These are phyloP conservation scores for Agrypnia vestita DNA, from an alignment of 1,140 invertebrate species.

Conservation along the genomic window DNA sequence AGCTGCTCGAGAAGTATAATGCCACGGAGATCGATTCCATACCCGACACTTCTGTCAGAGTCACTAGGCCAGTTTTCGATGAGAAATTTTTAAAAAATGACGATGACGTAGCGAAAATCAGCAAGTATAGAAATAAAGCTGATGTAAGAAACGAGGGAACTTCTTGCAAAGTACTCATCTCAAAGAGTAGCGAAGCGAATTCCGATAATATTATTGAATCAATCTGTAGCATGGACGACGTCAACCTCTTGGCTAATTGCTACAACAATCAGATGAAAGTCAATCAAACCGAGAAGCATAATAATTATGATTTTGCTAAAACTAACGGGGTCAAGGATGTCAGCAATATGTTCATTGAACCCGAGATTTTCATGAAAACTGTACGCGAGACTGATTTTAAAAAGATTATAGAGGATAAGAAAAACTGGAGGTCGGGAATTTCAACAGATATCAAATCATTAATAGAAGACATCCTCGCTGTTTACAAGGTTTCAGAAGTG, in stretches of 20 bases:
- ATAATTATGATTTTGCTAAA: conserved; percentile 63
- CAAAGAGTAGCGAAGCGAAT: conserved; percentile 48
- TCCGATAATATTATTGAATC: conserved; percentile 70
- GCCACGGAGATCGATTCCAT: conserved; percentile 66
- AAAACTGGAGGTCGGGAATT: conserved; percentile 75
- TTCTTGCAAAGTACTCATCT: conserved; percentile 52
- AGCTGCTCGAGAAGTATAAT: conserved; percentile 76
- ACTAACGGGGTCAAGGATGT: conserved; percentile 68
- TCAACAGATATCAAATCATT: conserved; percentile 75
- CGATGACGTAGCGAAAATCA: conserved; percentile 55
- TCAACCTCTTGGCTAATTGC: conserved; percentile 74
- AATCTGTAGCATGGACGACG: conserved; percentile 74
- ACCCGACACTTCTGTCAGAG: conserved; percentile 65
- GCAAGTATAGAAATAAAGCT: conserved; percentile 54
- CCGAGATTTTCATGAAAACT: conserved; percentile 73
- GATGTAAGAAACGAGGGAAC: conserved; percentile 69
- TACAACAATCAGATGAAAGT: conserved; percentile 71
- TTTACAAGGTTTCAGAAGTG: conserved; percentile 71
- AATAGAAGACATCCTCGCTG: conserved; percentile 78
- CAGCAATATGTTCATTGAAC: conserved; percentile 67
- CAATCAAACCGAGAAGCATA: conserved; percentile 62
- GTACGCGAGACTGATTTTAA: conserved; percentile 74
- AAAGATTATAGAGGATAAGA: conserved; percentile 72
- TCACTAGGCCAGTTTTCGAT: conserved; percentile 63
- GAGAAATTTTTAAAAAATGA: conserved; percentile 53